Evolutionary conservation across 2,113 vertebrate genomes (phyloP).

Genomic region (Mirounga angustirostris): DNA sequence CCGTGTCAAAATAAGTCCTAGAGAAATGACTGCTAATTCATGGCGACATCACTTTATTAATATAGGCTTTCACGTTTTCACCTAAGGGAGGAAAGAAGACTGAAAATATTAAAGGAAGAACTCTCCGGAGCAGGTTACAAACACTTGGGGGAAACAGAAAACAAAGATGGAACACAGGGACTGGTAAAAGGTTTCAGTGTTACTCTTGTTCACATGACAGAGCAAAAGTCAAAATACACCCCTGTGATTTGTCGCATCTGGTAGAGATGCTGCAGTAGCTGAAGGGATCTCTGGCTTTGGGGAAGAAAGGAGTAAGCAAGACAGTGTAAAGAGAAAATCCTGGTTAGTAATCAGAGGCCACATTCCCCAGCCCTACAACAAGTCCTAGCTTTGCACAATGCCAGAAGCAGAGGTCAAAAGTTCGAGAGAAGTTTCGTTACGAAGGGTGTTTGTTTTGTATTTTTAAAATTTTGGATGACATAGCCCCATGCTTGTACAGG

Average conservation of each 20-base stretch:
- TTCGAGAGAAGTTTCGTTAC: slow-evolving; percentile 47
- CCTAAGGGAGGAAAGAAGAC: slow-evolving; percentile 33
- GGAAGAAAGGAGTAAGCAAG: slow-evolving; percentile 70
- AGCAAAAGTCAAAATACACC: slow-evolving; percentile 71
- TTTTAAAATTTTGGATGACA: slow-evolving; percentile 41
- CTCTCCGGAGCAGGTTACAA: slow-evolving; percentile 55
- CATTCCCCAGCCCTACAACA: slow-evolving; percentile 64
- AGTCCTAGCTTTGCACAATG: slow-evolving; percentile 34
- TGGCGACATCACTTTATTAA: slow-evolving; percentile 25
- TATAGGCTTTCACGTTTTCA: slow-evolving; percentile 32
- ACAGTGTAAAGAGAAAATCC: slow-evolving; percentile 44
- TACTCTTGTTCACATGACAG: slow-evolving; percentile 61
- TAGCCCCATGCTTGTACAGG: background rate
- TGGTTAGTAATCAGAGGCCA: slow-evolving; percentile 34
- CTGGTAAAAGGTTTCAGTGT: slow-evolving; percentile 6
- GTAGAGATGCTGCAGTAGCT: slow-evolving; percentile 67
- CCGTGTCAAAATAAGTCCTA: background rate
- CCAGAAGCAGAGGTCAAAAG: slow-evolving; percentile 59
- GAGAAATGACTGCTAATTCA: slow-evolving; percentile 52
- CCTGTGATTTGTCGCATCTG: slow-evolving; percentile 78
- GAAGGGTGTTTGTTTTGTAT: slow-evolving; percentile 52
- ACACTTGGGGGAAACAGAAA: slow-evolving; percentile 53
- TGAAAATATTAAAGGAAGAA: slow-evolving; percentile 38
- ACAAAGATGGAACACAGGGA: slow-evolving; percentile 38
- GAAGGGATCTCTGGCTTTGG: slow-evolving; percentile 59